Conservation (phyloP, 2,797 vertebrate genomes). For the Gambelia wislizenii region DNA sequence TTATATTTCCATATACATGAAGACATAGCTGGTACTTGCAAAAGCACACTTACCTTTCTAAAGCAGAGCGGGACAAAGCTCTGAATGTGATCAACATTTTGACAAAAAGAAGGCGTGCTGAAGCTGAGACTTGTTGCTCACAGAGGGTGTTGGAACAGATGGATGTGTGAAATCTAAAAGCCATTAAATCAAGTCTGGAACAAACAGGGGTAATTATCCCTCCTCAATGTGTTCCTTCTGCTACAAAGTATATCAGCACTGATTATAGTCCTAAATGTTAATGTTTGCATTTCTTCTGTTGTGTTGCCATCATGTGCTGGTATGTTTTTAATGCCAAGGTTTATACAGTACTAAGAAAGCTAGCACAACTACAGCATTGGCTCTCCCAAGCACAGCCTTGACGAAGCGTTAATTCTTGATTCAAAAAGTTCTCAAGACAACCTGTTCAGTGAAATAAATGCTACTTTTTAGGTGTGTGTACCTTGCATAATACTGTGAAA, state of each 20-base stretch:
- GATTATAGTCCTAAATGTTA: slow-evolving; percentile 16
- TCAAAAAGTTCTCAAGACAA: background rate
- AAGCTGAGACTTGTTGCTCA: background rate
- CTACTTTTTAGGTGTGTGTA: background rate
- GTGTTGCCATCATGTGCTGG: background rate
- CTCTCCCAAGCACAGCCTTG: background rate
- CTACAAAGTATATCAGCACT: background rate
- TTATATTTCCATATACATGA: background rate
- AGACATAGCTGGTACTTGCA: background rate
- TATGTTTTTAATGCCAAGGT: slow-evolving; percentile 1
- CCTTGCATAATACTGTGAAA: background rate
- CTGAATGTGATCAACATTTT: background rate
- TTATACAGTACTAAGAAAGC: background rate
- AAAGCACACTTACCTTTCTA: background rate
- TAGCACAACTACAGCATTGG: background rate
- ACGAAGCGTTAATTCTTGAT: background rate
- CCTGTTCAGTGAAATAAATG: background rate
- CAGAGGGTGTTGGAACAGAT: slow-evolving; percentile 10
- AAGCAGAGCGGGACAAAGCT: background rate
- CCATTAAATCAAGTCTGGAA: background rate
- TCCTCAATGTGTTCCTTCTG: background rate
- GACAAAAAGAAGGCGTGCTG: background rate
- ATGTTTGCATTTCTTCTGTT: slow-evolving; percentile 7
- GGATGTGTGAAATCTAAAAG: background rate
- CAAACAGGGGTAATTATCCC: background rate